phyloP scores from a whole-genome alignment of 2,113 vertebrate species.

The Haplochromis vanheusdeni region DNA sequence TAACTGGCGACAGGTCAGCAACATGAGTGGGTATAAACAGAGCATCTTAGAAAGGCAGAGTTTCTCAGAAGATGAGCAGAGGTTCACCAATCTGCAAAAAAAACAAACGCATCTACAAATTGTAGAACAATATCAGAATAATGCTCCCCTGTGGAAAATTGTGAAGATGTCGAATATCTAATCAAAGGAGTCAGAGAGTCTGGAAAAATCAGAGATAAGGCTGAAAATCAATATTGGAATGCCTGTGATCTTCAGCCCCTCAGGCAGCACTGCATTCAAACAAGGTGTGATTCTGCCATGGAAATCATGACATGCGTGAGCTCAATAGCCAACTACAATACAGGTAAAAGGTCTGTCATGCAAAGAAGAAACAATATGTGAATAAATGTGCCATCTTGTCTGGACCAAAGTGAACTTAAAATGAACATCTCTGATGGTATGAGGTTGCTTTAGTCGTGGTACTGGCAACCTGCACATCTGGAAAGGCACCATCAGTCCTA shows the following conservation, averaged over 20 bases:
- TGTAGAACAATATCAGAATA: neutral
- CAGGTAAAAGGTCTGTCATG: neutral
- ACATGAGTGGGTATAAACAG: neutral
- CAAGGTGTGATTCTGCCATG: neutral
- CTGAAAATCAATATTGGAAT: neutral
- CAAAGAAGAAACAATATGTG: neutral
- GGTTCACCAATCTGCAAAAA: neutral
- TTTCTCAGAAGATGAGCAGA: neutral
- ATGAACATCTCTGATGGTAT: neutral
- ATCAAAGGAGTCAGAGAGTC: neutral
- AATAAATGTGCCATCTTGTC: neutral
- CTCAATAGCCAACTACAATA: neutral
- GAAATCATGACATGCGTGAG: neutral
- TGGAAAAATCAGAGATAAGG: neutral
- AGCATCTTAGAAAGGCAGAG: neutral
- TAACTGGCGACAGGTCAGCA: neutral
- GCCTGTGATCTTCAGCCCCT: neutral
- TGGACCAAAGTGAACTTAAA: fast-evolving
- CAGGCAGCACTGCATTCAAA: neutral
- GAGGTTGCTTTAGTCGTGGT: neutral
- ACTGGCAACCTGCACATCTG: neutral
- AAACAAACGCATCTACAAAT: fast-evolving
- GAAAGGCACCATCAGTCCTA: neutral
- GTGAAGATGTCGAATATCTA: neutral
- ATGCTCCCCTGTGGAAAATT: neutral